Evolutionary conservation across 1,140 invertebrate genomes (phyloP).

Genomic region (Metaphire vulgaris): DNA sequence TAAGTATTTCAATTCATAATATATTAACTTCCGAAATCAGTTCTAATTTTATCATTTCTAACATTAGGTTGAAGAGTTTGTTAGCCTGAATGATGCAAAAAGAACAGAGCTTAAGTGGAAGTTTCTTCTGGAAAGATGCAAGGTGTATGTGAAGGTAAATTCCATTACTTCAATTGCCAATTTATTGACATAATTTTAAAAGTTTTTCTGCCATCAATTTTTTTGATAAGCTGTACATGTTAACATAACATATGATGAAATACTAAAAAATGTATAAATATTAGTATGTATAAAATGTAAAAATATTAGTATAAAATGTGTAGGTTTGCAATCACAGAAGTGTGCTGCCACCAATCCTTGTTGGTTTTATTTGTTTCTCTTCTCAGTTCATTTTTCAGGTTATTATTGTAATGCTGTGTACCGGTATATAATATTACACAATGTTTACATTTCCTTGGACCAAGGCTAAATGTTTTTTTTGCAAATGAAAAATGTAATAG

Average conservation of each 20-base stretch:
- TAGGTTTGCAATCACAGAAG: not conserved
- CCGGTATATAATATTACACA: not conserved
- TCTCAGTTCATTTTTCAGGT: too few species aligned
- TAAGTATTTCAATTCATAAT: too few species aligned
- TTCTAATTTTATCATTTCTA: too few species aligned
- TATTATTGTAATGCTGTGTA: not conserved
- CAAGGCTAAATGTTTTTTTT: not conserved
- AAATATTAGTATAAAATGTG: not conserved
- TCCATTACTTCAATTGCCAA: not conserved
- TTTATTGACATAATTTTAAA: not conserved
- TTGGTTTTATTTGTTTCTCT: too few species aligned
- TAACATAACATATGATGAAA: not conserved
- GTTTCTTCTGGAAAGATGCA: slow-evolving; percentile 19
- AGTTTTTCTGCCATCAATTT: not conserved
- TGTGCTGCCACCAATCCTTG: too few species aligned
- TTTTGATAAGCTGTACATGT: not conserved
- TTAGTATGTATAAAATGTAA: not conserved
- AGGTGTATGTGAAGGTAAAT: slow-evolving; percentile 18
- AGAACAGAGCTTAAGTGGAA: slow-evolving; percentile 13
- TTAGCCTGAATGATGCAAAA: slow-evolving; percentile 4
- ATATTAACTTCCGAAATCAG: too few species aligned
- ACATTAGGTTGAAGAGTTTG: slow-evolving; percentile 14
- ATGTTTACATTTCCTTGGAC: not conserved
- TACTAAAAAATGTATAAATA: not conserved
- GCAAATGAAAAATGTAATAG: not conserved